A percentile compares a stretch with the other conserved stretches of the same genome.
Conservation (phyloP, 2,888 invertebrate genomes). For the Hypercompe scribonia region DNA sequence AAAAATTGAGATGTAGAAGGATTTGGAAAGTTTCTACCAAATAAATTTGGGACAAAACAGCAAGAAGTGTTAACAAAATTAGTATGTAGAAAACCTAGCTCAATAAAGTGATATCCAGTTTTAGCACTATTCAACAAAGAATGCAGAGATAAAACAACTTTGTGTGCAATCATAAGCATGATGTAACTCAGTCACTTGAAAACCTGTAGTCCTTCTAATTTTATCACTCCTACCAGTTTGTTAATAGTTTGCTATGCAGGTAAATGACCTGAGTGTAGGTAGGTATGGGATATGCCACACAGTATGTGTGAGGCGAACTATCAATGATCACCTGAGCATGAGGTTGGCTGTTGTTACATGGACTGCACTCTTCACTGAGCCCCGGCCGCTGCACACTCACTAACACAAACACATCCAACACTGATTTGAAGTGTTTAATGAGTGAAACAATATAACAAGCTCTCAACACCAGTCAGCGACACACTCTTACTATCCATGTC, state of each 20-base stretch:
- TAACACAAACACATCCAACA: constrained; percentile 57
- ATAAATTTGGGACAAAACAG: background rate
- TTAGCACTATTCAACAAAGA: constrained; percentile 49
- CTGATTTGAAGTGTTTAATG: constrained; percentile 52
- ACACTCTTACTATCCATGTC: constrained; percentile 58
- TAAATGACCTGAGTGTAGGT: constrained; percentile 54
- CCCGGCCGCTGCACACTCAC: constrained; percentile 33
- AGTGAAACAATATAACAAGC: constrained; percentile 45
- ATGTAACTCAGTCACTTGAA: constrained; percentile 57
- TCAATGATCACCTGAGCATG: constrained; percentile 61
- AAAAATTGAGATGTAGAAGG: background rate
- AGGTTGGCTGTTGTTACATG: constrained; percentile 53
- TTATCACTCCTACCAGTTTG: constrained; percentile 56
- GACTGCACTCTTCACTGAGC: constrained; percentile 30
- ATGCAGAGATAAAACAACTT: constrained; percentile 55
- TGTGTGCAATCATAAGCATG: constrained; percentile 55
- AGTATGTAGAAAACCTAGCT: constrained; percentile 38
- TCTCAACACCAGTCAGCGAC: constrained; percentile 45
- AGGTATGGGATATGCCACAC: constrained; percentile 44
- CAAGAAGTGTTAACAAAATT: constrained; percentile 9
- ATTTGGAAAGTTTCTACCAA: background rate
- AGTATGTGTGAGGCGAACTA: constrained; percentile 15
- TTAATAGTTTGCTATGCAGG: constrained; percentile 54
- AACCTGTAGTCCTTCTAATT: constrained; percentile 55
- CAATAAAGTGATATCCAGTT: constrained; percentile 45